Conservation (phyloP, 2,797 vertebrate genomes). For the Hemibagrus guttatus region DNA sequence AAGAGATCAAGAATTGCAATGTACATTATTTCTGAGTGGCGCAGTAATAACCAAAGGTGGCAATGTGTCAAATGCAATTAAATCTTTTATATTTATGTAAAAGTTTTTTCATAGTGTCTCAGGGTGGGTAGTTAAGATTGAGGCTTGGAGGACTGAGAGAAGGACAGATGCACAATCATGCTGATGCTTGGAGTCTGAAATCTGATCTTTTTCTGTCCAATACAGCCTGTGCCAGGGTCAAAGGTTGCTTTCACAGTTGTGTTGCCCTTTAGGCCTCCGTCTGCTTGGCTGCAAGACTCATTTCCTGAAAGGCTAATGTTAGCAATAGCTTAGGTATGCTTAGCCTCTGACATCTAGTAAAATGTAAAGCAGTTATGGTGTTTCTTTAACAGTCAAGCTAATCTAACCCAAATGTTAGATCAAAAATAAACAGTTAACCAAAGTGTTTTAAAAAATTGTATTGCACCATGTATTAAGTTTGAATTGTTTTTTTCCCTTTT, state of each 20-base stretch:
- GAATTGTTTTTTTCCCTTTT: not conserved
- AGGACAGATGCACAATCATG: slow-evolving; percentile 44
- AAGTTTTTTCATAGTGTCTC: not conserved
- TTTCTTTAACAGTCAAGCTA: not conserved
- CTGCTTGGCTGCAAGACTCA: slow-evolving; percentile 30
- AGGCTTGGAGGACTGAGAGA: not conserved
- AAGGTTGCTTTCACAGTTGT: slow-evolving; percentile 58
- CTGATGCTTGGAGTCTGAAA: slow-evolving; percentile 47
- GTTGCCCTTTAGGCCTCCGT: slow-evolving; percentile 50
- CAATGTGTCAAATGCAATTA: not conserved
- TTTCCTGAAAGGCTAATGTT: slow-evolving; percentile 52
- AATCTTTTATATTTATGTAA: not conserved
- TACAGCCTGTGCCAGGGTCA: slow-evolving; percentile 46
- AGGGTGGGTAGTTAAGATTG: not conserved
- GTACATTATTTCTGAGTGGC: not conserved
- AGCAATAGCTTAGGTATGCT: slow-evolving; percentile 38
- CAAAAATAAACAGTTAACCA: not conserved
- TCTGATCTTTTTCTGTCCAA: slow-evolving; percentile 51
- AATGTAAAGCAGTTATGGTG: slow-evolving; percentile 26
- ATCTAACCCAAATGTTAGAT: not conserved
- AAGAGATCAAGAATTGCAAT: not conserved
- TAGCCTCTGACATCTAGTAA: slow-evolving; percentile 43
- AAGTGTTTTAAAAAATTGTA: not conserved
- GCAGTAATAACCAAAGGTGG: not conserved
- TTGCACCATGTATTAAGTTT: not conserved